Base-by-base conservation (phyloP, 2,113 vertebrate species). In the Takifugu bimaculatus region DNA sequence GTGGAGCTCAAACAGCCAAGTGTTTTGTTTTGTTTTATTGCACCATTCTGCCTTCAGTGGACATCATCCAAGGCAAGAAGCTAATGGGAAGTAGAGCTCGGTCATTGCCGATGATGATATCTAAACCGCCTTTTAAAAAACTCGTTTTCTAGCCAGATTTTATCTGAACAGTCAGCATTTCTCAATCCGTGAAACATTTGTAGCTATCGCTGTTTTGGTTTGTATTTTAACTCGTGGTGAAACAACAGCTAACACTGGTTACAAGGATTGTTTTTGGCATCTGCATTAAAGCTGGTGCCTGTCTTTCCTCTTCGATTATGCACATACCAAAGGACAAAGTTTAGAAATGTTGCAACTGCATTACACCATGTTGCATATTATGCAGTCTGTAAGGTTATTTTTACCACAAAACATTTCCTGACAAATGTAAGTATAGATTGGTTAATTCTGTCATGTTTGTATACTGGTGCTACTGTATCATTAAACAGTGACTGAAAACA, bases 401-500 rank as follows among this genome's bases (percentile, higher is more conserved):
- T 26, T 70, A 28, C 74, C 65, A 55, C 54, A 70, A 65, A 54
- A 77, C 27, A 70, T 5, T 71, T 70, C 63, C 44, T 61, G 61
- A 72, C 26, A 67, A 71, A 68, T 85, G 53, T 83, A 61, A 57
- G 67, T 79, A 65, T 76, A 77, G 78, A 68, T 68, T 53, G 80
- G 66, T 75, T 68, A 9, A 68, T 69, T 59, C 81, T 84, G 65
- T 81, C 82, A 80, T 39, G 44, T 82, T 61, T 90, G 85, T 88
- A 82, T 87, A 91, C 88, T 84, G 93, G 94, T 95, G 94, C 94
- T 95, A 92, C 88, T 91, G 85, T 83, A 52, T 90, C 54, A 50
- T 74, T 77, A 57, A 64, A 44, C 63, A 58, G 52, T 65, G 65
- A 61, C 69, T 60, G 53, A 79, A 75, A 75, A 81, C 73, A 62